phyloP scores from a whole-genome alignment of 2,888 invertebrate genomes.

The Pollenia amentaria region DNA sequence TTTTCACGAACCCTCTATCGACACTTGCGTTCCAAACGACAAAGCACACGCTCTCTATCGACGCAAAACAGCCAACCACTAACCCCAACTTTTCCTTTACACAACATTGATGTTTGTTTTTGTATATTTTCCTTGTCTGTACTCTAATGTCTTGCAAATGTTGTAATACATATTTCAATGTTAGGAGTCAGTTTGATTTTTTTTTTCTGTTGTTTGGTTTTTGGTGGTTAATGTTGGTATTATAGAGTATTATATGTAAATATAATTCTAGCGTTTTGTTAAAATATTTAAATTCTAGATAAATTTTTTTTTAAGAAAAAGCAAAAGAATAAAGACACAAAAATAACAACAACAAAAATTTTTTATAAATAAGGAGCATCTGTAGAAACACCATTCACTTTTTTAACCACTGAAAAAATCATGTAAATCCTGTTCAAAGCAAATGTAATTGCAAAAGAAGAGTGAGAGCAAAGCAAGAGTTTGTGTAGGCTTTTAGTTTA shows the following conservation, averaged over 20 bases:
- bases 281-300: slow-evolving; percentile 18
- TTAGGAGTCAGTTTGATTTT: slow-evolving; percentile 33
- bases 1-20: no score
- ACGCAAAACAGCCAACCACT: not conserved
- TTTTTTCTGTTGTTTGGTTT: not conserved
- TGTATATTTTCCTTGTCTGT: not conserved
- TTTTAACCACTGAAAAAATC: slow-evolving; percentile 22
- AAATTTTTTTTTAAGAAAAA: not conserved
- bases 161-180: slow-evolving; percentile 5
- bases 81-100: slow-evolving; percentile 28
- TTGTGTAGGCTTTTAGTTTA: not conserved
- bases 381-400: not conserved
- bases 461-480: not conserved
- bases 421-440: slow-evolving; percentile 25
- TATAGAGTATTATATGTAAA: slow-evolving; percentile 24
- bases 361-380: not conserved
- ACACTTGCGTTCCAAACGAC: not conserved
- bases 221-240: slow-evolving; percentile 3
- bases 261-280: slow-evolving; percentile 8
- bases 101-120: slow-evolving; percentile 30
- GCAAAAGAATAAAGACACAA: not conserved
- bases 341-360: not conserved
- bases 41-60: not conserved
- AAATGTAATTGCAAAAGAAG: slow-evolving; percentile 34
- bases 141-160: slow-evolving; percentile 17